Conservation (phyloP, 2,888 invertebrate genomes). For the Fragum fragum region DNA sequence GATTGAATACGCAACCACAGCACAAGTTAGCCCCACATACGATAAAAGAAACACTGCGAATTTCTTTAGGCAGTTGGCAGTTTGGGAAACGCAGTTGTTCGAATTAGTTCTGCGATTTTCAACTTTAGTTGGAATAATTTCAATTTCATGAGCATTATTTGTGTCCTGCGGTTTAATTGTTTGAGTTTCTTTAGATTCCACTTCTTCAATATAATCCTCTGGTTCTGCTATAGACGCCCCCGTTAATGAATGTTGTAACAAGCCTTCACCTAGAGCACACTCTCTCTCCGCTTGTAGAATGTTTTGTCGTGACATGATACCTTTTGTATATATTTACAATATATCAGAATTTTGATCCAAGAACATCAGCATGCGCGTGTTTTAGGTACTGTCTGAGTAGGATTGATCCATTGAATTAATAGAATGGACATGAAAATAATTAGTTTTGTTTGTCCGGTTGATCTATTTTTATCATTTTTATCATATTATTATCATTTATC, state of each 20-base stretch:
- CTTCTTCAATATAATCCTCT: conserved; percentile 41
- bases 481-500: no score
- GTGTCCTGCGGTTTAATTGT: neutral
- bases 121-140: neutral
- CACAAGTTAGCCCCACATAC: conserved; percentile 96
- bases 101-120: conserved; percentile 6
- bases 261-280: conserved; percentile 2
- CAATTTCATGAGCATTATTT: neutral
- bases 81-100: conserved; percentile 36
- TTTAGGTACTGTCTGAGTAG: no score
- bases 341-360: no score
- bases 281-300: conserved; percentile 12
- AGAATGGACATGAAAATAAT: no score
- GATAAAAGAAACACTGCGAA: conserved; percentile 98
- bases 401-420: no score
- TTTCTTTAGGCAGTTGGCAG: conserved; percentile 83
- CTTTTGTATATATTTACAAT: no score
- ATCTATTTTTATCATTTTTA: no score
- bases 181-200: conserved; percentile 14
- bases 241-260: conserved; percentile 40
- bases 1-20: conserved; percentile 96
- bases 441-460: no score
- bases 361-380: no score
- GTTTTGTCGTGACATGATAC: conserved; percentile 21
- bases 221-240: conserved; percentile 54